Evolutionary conservation across 2,888 invertebrate genomes (phyloP), one percentile per base, ranked within the genome.

Genomic region (Nomada ruficornis): DNA sequence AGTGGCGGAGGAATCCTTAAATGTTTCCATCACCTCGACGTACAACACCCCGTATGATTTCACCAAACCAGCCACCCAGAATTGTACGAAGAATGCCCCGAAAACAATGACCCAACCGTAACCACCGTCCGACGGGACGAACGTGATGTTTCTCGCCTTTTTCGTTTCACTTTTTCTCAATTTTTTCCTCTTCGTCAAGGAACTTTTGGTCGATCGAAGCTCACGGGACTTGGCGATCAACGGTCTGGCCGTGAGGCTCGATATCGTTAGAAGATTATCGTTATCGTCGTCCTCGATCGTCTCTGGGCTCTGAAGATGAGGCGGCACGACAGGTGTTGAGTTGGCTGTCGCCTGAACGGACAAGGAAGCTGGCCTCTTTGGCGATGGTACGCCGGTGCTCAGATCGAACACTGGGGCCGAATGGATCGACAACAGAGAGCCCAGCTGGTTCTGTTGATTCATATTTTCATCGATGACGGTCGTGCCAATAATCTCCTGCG

Each of bases 31-130:
- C 77, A 97, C 96, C 94, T 97, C 97, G 77, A 97, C 96, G 89
- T 97, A 97, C 0, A 97, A 94, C 23, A 97, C 97, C 0, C 97
- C 97, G 90, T 97, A 97, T 0, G 97, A 97, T 92, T 97, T 97
- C 90, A 97, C 96, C 77, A 97, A 95, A 0, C 97, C 97, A 0
- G 97, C 97, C 52, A 97, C 97, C 96, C 97, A 96, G 93, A 97
- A 96, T 92, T 97, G 97, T 50, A 97, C 97, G 92, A 97, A 96
- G 91, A 97, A 97, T 0, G 97, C 97, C 0, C 97, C 97, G 85
- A 96, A 95, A 1, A 97, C 96, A 44, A 97, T 96, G 90, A 97
- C 95, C 97, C 97, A 97, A 36, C 97, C 97, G 92, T 97, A 97
- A 0, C 97, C 97, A 1, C 97, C 97, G 89, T 97, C 97, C 0